Base-by-base conservation (phyloP, 2,113 vertebrate species). In the Protomyctophum bolini region DNA sequence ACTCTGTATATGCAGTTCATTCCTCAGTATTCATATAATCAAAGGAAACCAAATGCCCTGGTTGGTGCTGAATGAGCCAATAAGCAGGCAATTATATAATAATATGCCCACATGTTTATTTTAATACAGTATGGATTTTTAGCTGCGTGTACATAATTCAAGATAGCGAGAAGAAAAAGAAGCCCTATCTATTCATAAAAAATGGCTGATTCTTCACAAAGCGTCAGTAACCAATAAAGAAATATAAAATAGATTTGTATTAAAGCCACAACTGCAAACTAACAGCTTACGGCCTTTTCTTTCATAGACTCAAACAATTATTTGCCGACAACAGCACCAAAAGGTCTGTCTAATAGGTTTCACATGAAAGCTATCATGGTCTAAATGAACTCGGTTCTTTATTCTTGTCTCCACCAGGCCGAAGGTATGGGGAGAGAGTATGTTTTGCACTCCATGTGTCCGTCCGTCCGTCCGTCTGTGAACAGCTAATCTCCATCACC, bases 111-210 rank as follows among this genome's bases (percentile, higher is more conserved):
- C 21, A 21, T 21, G 21, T 21, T 21, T 21, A 21, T 21, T 21
- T 21, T 21, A 21, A 21, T 4, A 41, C 1, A 41, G 70, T 8
- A 33, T 14, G 8, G 58, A 51, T 58, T 46, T 59, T 59, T 49
- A 47, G 11, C 33, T 41, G 49, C 6, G 10, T 50, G 10, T 50
- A 8, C 51, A 10, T 28, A 5, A 21, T 49, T 45, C 8, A 1
- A 45, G 15, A 33, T 2, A 6, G 52, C 68, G 68, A n/a, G 45
- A 6, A 73, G 48, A 63, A 76, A 58, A 72, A 76, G 73, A 4
- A 66, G 52, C 63, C 62, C 3, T 10, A 75, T 75, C 72, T 77
- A 79, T 73, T 73, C 49, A 77, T 67, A 64, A 77, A 76, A 4
- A 78, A 49, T 56, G 45, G 15, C 48, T 29, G 7, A 14, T 6